These are phyloP conservation scores for Pangasius djambal DNA, from an alignment of 2,797 vertebrate genomes.

Conservation along the genomic window DNA sequence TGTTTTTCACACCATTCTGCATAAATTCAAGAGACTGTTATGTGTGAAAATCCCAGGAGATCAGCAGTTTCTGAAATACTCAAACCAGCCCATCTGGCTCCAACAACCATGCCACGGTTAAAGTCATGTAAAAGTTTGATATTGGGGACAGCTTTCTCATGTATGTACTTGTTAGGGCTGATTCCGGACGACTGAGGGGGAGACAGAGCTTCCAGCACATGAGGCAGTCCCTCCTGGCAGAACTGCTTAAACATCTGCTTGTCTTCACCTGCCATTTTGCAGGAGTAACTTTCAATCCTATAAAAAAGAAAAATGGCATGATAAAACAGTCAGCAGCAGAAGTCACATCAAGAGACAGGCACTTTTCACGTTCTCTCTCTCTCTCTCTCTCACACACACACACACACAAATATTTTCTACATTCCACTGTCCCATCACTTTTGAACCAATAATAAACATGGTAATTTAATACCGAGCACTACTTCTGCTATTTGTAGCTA, in stretches of 20 bases:
- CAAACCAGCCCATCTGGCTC: no score
- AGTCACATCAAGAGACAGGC: neutral
- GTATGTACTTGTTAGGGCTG: constrained; percentile 65
- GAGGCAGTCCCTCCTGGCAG: constrained; percentile 66
- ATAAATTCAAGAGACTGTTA: no score
- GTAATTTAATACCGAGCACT: neutral
- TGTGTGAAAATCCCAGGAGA: no score
- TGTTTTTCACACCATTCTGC: no score
- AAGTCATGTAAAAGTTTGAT: neutral
- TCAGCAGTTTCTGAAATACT: no score
- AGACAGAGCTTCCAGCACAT: constrained; percentile 65
- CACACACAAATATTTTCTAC: neutral
- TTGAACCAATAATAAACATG: neutral
- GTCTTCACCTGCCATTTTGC: constrained; percentile 70
- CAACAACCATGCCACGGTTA: no score
- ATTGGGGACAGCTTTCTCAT: neutral
- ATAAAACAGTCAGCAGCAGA: neutral
- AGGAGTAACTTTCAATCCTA: constrained; percentile 71
- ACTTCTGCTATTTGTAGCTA: neutral
- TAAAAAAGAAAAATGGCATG: constrained; percentile 24
- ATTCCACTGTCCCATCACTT: neutral
- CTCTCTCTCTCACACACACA: no score
- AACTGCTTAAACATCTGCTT: constrained; percentile 72
- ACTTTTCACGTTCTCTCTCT: neutral
- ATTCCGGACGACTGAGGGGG: constrained; percentile 63